Evolutionary conservation across 2,797 vertebrate genomes (phyloP).

Genomic region (Danio aesculapii): DNA sequence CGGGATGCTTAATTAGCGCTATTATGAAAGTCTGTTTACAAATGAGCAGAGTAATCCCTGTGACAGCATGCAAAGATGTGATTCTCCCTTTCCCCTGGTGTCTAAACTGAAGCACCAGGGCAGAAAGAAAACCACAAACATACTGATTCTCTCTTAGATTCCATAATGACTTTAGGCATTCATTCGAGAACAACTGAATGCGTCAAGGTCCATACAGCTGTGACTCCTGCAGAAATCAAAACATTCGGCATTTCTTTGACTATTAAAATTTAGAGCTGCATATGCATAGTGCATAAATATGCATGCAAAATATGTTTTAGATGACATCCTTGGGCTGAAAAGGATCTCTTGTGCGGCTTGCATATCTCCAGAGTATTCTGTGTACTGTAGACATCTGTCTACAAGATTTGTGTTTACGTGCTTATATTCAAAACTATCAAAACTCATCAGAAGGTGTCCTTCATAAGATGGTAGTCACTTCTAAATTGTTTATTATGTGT

Average conservation of each 20-base stretch:
- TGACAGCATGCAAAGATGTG: conserved; percentile 54
- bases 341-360: background rate
- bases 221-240: background rate
- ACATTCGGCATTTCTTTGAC: background rate
- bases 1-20: conserved; percentile 65
- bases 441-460: conserved; percentile 1
- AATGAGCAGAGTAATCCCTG: conserved; percentile 62
- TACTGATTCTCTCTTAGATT: conserved; percentile 30
- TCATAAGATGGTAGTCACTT: conserved; percentile 21
- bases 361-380: background rate
- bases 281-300: background rate
- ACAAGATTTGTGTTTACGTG: conserved; percentile 23
- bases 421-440: conserved; percentile 43
- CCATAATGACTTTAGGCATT: background rate
- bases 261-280: background rate
- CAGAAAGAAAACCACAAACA: conserved; percentile 17
- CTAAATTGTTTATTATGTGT: conserved; percentile 24
- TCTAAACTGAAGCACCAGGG: conserved; percentile 14
- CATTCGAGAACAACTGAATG: background rate
- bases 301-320: conserved; percentile 14
- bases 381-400: background rate
- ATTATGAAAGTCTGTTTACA: conserved; percentile 69
- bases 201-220: background rate
- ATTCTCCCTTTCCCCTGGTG: conserved; percentile 30
- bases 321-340: background rate